Percentiles rank a stretch among this genome's conserved stretches.
Evolutionary conservation across 2,797 vertebrate species (phyloP).

Genomic region (Anas bahamensis): DNA sequence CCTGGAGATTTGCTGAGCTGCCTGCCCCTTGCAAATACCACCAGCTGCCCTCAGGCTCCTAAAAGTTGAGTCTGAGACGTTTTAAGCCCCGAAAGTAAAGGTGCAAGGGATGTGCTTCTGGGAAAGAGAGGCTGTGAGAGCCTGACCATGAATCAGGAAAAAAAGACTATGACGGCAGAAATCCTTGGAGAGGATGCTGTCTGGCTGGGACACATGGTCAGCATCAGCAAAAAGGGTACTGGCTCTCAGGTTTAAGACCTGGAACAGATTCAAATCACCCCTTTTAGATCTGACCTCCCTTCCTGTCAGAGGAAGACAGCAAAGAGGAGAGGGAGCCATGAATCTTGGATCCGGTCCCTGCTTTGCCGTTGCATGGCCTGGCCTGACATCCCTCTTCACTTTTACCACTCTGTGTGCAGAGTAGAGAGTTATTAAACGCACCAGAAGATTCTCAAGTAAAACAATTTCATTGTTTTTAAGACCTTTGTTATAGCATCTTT

Average conservation of each 20-base stretch:
- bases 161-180: background rate
- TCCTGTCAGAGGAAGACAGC: background rate
- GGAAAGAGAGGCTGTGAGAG: background rate
- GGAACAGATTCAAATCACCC: constrained; percentile 23
- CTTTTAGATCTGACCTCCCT: constrained; percentile 34
- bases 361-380: background rate
- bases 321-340: background rate
- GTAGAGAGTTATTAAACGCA: constrained; percentile 9
- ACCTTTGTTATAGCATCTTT: background rate
- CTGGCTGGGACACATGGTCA: background rate
- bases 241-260: constrained; percentile 29
- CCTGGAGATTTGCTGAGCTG: constrained; percentile 28
- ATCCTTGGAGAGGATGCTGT: background rate
- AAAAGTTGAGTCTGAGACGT: background rate
- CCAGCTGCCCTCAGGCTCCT: constrained; percentile 4
- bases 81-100: constrained; percentile 18
- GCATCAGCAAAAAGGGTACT: constrained; percentile 16
- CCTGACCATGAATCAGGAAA: background rate
- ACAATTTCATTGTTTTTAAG: constrained; percentile 11
- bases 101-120: background rate
- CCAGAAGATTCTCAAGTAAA: constrained; percentile 25
- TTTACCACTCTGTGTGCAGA: background rate
- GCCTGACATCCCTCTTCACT: background rate
- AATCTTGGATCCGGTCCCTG: background rate
- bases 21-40: background rate